Conservation (phyloP, 1,140 invertebrate species). For the Orius insidiosus region DNA sequence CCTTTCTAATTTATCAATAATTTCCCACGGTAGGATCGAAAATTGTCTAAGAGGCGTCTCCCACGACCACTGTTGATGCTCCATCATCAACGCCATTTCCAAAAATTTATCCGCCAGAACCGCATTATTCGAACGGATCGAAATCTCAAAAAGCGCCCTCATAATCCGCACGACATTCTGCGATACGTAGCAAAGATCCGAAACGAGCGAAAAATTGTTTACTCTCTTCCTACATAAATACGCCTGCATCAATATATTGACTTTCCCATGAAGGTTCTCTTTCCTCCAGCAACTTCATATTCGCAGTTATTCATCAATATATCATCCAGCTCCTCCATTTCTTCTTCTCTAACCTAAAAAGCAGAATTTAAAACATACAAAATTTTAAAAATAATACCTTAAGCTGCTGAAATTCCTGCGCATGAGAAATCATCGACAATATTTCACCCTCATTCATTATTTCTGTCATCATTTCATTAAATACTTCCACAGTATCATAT, state of each 20-base stretch:
- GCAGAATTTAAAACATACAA: conserved; percentile 16
- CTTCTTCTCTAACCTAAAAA: conserved; percentile 75
- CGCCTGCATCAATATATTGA: conserved; percentile 90
- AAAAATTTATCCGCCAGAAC: conserved; percentile 68
- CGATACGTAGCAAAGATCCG: conserved; percentile 77
- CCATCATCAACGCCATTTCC: conserved; percentile 75
- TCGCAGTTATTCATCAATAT: conserved; percentile 53
- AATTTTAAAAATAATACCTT: conserved; percentile 41
- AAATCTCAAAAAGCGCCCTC: conserved; percentile 87
- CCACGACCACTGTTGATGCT: conserved; percentile 74
- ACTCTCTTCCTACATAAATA: conserved; percentile 65
- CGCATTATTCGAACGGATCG: conserved; percentile 73
- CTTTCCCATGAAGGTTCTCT: conserved; percentile 88
- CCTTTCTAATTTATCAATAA: conserved; percentile 67
- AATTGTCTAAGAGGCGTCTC: conserved; percentile 79
- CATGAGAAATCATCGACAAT: conserved; percentile 70
- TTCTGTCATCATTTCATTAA: conserved; percentile 60
- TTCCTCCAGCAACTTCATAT: conserved; percentile 55
- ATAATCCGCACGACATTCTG: conserved; percentile 82
- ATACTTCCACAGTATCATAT: conserved; percentile 84
- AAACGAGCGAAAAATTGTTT: conserved; percentile 76
- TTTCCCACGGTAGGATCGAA: conserved; percentile 52
- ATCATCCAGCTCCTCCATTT: conserved; percentile 74
- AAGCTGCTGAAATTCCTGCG: conserved; percentile 90
- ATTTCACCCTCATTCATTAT: conserved; percentile 79